A percentile compares a stretch with the other conserved stretches of the same genome.
These are phyloP conservation scores for Rhodeus uyekii DNA, from an alignment of 2,797 vertebrate species.

Conservation along the genomic window DNA sequence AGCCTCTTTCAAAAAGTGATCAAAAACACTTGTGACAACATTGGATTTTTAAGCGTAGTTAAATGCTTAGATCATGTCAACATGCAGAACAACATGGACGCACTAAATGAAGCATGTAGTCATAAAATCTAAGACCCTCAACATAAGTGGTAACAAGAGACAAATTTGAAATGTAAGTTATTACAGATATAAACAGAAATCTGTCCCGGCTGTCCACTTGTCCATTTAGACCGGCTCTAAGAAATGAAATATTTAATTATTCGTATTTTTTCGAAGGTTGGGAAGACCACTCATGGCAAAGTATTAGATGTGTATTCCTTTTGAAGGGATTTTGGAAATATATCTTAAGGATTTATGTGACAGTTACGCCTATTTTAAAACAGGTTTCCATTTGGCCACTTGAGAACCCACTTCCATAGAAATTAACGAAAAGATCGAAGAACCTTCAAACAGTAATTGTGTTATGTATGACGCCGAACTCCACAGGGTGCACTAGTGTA, in stretches of 20 bases:
- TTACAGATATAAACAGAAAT: neutral
- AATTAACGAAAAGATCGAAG: neutral
- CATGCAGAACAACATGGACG: neutral
- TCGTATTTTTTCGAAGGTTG: neutral
- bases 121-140: neutral
- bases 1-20: no score
- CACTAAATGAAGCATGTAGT: neutral
- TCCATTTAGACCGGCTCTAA: neutral
- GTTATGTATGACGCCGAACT: neutral
- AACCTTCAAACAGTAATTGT: neutral
- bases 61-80: neutral
- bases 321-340: neutral
- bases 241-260: neutral
- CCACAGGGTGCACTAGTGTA: conserved; percentile 10
- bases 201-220: neutral
- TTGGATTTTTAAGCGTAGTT: neutral
- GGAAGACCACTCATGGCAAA: neutral
- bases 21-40: neutral
- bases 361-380: neutral
- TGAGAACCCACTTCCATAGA: neutral
- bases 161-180: neutral
- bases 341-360: neutral
- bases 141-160: conserved; percentile 1
- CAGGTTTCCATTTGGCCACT: neutral
- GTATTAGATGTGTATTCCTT: neutral